Evolutionary conservation across 2,113 vertebrate genomes (phyloP).

Genomic region (Uria aalge): DNA sequence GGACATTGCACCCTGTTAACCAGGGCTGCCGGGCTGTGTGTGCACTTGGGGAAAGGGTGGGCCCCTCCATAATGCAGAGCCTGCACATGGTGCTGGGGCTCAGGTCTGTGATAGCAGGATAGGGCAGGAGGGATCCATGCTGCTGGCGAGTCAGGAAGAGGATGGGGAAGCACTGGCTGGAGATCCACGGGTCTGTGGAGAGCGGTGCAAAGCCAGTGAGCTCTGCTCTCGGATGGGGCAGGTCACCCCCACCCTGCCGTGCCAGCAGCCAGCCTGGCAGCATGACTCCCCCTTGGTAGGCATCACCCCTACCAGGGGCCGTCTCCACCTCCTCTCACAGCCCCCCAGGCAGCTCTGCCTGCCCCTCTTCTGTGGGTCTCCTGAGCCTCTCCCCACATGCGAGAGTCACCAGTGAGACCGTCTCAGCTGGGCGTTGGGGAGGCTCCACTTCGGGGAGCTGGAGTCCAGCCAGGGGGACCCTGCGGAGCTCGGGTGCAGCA

Average conservation of each 20-base stretch:
- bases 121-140: background rate
- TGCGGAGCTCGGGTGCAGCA: background rate
- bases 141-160: accelerated
- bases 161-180: background rate
- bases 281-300: background rate
- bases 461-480: background rate
- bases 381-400: background rate
- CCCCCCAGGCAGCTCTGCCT: background rate
- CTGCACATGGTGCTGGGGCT: background rate
- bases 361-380: background rate
- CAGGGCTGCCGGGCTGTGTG: background rate
- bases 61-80: background rate
- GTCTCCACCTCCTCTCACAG: background rate
- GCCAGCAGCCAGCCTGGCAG: background rate
- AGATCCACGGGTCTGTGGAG: background rate
- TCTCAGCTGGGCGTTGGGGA: background rate
- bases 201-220: background rate
- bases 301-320: background rate
- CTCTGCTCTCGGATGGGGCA: background rate
- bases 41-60: background rate
- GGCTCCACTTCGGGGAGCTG: accelerated
- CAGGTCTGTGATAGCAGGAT: background rate
- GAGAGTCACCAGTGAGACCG: background rate
- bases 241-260: too few relatives aligned
- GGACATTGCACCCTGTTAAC: background rate